A percentile compares a stretch with the other conserved stretches of the same genome.
Evolutionary conservation across 2,888 invertebrate species (phyloP).

Genomic region (Drosophila rellima): DNA sequence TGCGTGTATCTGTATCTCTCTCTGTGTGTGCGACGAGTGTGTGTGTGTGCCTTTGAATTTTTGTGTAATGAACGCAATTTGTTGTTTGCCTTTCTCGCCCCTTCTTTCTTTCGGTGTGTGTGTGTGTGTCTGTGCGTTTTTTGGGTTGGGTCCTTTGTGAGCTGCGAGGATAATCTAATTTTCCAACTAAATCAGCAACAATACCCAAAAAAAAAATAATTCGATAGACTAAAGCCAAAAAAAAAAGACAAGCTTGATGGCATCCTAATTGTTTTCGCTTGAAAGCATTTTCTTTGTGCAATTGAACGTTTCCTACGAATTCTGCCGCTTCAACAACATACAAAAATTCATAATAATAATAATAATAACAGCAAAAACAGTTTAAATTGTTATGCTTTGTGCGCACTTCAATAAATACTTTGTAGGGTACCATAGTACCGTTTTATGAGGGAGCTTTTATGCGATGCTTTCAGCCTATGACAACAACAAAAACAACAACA

Average conservation of each 20-base stretch:
- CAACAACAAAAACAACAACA: conserved; percentile 21
- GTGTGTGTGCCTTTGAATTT: conserved; percentile 34
- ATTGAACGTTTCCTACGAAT: conserved; percentile 64
- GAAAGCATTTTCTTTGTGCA: conserved; percentile 49
- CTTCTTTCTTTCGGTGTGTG: conserved; percentile 7
- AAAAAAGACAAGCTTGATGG: conserved; percentile 31
- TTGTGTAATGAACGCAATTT: conserved; percentile 62
- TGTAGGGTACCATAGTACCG: conserved; percentile 28
- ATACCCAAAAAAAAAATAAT: conserved; percentile 2
- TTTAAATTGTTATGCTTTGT: conserved; percentile 51
- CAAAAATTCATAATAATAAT: conserved; percentile 12
- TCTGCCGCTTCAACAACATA: conserved; percentile 22
- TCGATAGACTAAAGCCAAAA: conserved; percentile 18
- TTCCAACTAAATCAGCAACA: conserved; percentile 71
- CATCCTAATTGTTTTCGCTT: conserved; percentile 63
- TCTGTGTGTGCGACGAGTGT: conserved; percentile 21
- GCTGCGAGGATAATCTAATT: conserved; percentile 72
- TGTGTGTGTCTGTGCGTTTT: conserved; percentile 19
- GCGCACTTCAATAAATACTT: conserved; percentile 35
- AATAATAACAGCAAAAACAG: conserved; percentile 33
- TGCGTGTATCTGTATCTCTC: conserved; percentile 35
- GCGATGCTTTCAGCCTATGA: conserved; percentile 19
- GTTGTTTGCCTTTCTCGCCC: conserved; percentile 25
- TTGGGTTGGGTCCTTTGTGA: conserved; percentile 42
- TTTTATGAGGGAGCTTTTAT: conserved; percentile 32